phyloP scores from a whole-genome alignment of 2,797 vertebrate genomes.

The Serranus cabrilla region DNA sequence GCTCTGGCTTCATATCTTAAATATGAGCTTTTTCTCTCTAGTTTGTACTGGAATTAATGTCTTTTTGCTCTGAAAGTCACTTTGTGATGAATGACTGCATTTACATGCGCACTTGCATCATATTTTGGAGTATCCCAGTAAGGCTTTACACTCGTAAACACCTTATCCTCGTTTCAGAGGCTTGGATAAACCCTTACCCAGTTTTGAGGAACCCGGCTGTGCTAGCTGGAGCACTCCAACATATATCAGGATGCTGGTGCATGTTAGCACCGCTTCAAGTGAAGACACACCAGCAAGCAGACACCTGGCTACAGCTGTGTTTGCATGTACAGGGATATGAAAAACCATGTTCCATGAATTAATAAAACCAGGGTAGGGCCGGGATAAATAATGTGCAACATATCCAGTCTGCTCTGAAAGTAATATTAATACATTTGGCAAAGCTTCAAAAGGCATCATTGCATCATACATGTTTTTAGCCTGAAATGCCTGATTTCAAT shows the following conservation, averaged over 20 bases:
- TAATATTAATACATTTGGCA: not conserved
- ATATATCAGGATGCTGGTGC: not conserved
- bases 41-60: conserved; percentile 25
- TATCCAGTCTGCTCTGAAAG: not conserved
- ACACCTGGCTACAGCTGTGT: not conserved
- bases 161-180: not conserved
- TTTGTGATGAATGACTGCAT: conserved; percentile 21
- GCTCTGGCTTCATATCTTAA: conserved; percentile 38
- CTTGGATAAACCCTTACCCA: not conserved
- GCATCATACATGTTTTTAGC: not conserved
- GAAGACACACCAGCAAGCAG: not conserved
- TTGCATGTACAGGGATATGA: not conserved
- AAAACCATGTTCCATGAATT: not conserved
- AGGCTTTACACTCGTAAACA: conserved; percentile 1
- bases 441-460: not conserved
- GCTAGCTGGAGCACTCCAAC: not conserved
- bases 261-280: not conserved
- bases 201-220: not conserved
- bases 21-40: conserved; percentile 24
- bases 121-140: not conserved
- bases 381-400: not conserved
- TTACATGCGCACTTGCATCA: not conserved
- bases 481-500: not conserved
- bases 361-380: not conserved
- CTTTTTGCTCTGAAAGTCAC: conserved; percentile 18